phyloP scores from a whole-genome alignment of 35 echinoderm and acorn worm species.

The Ophiothrix spiculata region DNA sequence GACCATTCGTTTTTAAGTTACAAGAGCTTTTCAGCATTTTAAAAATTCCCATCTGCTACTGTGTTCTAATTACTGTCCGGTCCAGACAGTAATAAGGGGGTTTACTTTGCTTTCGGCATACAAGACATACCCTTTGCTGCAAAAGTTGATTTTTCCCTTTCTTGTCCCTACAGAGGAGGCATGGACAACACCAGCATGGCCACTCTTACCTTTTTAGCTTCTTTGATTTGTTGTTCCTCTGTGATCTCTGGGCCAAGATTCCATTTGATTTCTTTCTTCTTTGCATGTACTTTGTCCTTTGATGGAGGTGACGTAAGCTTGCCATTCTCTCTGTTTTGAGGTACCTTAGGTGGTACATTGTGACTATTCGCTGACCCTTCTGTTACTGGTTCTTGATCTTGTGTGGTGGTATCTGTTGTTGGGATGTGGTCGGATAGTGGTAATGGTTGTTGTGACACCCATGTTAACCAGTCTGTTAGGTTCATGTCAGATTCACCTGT shows the following conservation, averaged over 20 bases:
- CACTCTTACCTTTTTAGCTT: conserved; percentile 40
- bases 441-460: background rate
- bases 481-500: background rate
- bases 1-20: too few species aligned
- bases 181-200: too few species aligned
- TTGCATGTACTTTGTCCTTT: background rate
- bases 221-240: conserved; percentile 46
- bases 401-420: background rate
- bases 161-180: too few species aligned
- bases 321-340: background rate
- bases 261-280: conserved; percentile 65
- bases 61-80: too few species aligned
- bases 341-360: background rate
- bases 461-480: background rate
- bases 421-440: background rate
- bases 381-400: background rate
- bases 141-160: too few species aligned
- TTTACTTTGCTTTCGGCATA: too few species aligned
- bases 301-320: conserved; percentile 28
- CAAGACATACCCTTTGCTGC: too few species aligned
- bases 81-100: too few species aligned
- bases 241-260: conserved; percentile 29
- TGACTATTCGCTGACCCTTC: background rate
- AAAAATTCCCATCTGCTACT: too few species aligned
- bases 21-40: too few species aligned